These are phyloP conservation scores for Portevinia maculata DNA, from an alignment of 2,888 invertebrate genomes.

Conservation along the genomic window DNA sequence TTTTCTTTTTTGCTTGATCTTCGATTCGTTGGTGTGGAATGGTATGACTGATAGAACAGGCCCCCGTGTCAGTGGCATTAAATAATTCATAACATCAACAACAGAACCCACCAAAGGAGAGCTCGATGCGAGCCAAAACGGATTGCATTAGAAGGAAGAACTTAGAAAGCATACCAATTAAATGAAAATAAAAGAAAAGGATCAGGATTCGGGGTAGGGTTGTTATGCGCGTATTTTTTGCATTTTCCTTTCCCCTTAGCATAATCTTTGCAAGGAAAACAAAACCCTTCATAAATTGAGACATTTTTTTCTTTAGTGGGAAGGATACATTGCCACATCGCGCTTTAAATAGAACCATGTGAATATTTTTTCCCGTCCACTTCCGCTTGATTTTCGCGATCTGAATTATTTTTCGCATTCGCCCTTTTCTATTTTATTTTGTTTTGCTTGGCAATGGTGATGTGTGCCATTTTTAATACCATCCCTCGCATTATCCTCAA, in stretches of 20 bases:
- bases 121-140: constrained; percentile 35
- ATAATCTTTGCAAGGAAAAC: neutral
- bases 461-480: constrained; percentile 55
- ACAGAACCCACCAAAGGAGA: constrained; percentile 10
- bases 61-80: constrained; percentile 57
- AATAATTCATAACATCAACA: constrained; percentile 52
- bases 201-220: constrained; percentile 42
- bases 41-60: neutral
- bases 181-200: constrained; percentile 55
- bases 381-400: constrained; percentile 66
- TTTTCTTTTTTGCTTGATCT: neutral
- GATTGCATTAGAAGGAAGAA: constrained; percentile 35
- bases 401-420: constrained; percentile 46
- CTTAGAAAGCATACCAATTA: constrained; percentile 57
- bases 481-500: constrained; percentile 66
- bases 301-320: constrained; percentile 52
- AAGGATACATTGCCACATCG: constrained; percentile 35
- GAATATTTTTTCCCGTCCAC: constrained; percentile 42
- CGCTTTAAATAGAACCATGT: constrained; percentile 8
- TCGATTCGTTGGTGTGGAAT: neutral
- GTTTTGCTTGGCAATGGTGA: constrained; percentile 27
- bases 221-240: constrained; percentile 42
- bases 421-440: constrained; percentile 14
- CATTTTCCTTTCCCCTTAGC: constrained; percentile 26
- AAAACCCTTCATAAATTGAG: constrained; percentile 55